These are phyloP conservation scores for human (Homo sapiens) DNA, from an alignment of 2,113 vertebrate species.

Conservation along the genomic window DNA sequence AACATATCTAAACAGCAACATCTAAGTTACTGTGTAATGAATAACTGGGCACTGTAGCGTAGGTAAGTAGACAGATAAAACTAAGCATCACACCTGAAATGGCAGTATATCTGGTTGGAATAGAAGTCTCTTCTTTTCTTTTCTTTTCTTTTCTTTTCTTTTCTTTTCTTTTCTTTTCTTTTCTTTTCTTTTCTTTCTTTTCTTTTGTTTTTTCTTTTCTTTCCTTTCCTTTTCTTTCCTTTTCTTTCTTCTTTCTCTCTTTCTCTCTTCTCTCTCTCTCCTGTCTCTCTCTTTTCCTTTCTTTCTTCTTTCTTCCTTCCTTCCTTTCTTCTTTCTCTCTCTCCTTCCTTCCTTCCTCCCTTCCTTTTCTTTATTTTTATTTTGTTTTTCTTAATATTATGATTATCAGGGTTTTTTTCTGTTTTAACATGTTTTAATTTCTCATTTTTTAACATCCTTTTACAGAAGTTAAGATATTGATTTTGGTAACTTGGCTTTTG, in stretches of 20 bases:
- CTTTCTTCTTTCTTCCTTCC: not conserved
- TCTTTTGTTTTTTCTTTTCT: not conserved
- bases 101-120: accelerated
- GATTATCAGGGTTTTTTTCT: not conserved
- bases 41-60: not conserved
- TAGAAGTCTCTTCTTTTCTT: not conserved
- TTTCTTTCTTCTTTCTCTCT: accelerated
- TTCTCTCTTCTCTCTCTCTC: accelerated
- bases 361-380: not conserved
- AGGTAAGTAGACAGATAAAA: not conserved
- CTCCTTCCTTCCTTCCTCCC: not conserved
- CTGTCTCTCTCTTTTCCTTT: no score
- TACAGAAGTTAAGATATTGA: not conserved
- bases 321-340: accelerated
- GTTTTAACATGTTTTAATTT: not conserved
- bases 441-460: not conserved
- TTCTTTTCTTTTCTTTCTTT: not conserved
- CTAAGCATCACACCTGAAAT: no score
- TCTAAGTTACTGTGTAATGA: not conserved
- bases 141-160: accelerated
- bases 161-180: not conserved
- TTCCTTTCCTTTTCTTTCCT: no score
- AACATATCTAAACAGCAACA: not conserved
- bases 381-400: not conserved
- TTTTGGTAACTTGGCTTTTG: not conserved